Evolutionary conservation across 2,113 vertebrate genomes (phyloP).

Genomic region (Percopsis transmontana): DNA sequence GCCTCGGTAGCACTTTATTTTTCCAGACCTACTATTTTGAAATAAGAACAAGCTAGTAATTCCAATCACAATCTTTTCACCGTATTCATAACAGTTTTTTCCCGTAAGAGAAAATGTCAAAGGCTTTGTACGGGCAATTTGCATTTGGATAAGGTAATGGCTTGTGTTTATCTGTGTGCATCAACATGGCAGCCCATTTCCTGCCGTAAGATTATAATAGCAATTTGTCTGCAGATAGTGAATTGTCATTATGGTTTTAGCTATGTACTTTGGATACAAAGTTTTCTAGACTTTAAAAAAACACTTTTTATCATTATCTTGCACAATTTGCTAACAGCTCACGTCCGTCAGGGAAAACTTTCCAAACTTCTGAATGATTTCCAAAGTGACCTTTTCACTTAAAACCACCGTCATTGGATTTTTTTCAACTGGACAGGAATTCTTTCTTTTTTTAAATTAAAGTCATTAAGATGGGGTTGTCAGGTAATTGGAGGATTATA

Average conservation of each 20-base stretch:
- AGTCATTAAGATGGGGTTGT: conserved; percentile 55
- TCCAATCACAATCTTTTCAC: no score
- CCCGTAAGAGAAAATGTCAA: no score
- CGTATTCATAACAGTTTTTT: no score
- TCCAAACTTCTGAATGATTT: conserved; percentile 16
- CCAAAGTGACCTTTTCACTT: conserved; percentile 54
- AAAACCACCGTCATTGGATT: conserved; percentile 37
- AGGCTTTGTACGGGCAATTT: no score
- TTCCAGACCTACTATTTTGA: not conserved
- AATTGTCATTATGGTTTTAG: no score
- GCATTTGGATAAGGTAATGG: no score
- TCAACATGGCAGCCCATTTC: no score
- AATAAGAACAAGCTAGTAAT: not conserved
- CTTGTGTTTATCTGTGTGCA: no score
- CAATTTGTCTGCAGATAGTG: no score
- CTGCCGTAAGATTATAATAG: no score
- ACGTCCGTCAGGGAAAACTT: conserved; percentile 37
- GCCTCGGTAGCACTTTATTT: not conserved
- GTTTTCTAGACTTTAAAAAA: no score
- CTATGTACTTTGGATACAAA: no score
- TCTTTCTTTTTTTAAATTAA: conserved; percentile 58
- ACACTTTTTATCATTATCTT: conserved; percentile 26
- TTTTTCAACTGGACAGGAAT: conserved; percentile 32
- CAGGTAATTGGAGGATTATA: conserved; percentile 61
- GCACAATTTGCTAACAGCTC: conserved; percentile 19